Conservation (phyloP, 2,888 invertebrate species). For the Anoplius nigerrimus region DNA sequence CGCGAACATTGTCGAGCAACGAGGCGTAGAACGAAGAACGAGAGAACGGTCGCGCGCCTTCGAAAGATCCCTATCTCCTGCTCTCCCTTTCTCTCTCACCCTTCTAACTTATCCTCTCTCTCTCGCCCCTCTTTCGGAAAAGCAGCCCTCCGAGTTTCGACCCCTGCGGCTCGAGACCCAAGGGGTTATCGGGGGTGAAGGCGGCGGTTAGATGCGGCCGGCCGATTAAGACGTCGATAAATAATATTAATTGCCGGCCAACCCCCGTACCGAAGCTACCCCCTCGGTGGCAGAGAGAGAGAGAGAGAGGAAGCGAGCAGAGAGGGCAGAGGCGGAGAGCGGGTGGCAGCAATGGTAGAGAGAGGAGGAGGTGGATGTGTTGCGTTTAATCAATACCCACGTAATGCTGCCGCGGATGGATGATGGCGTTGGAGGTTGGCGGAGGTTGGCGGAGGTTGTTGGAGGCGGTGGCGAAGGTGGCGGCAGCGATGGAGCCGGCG, state of each 20-base stretch:
- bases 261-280: slow-evolving; percentile 52
- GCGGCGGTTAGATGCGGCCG: slow-evolving; percentile 66
- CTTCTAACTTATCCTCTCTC: no score
- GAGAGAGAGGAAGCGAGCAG: not conserved
- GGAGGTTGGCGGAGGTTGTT: not conserved
- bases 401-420: slow-evolving; percentile 62
- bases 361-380: slow-evolving; percentile 57
- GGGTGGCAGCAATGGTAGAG: slow-evolving; percentile 16
- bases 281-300: slow-evolving; percentile 4
- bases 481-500: slow-evolving; percentile 38
- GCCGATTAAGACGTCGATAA: slow-evolving; percentile 74
- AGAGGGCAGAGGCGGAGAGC: slow-evolving; percentile 25
- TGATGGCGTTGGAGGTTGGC: slow-evolving; percentile 50
- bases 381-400: slow-evolving; percentile 72
- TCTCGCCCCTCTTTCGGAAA: slow-evolving; percentile 1
- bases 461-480: slow-evolving; percentile 26
- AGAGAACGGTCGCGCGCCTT: not conserved
- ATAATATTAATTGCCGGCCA: slow-evolving; percentile 73
- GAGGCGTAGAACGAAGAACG: not conserved
- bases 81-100: slow-evolving; percentile 5
- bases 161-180: slow-evolving; percentile 33
- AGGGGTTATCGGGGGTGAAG: slow-evolving; percentile 32
- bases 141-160: slow-evolving; percentile 23
- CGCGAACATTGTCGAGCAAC: not conserved
- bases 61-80: slow-evolving; percentile 4